Base-by-base conservation (phyloP, 2,113 vertebrate genomes). In the Arvicanthis niloticus region DNA sequence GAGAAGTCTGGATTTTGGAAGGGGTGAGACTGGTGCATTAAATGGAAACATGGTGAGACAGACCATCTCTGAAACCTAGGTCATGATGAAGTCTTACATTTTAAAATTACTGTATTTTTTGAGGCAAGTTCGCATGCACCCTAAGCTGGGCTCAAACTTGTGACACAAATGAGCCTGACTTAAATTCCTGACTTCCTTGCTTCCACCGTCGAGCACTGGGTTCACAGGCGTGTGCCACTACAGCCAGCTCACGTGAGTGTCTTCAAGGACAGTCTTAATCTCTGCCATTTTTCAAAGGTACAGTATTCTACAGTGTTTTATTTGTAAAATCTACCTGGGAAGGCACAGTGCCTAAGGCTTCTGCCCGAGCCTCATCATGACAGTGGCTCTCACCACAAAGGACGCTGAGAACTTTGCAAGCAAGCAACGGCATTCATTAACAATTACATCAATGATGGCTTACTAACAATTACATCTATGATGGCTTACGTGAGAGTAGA, bases 61-160 rank as follows among this genome's bases (percentile, higher is more conserved):
- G 7, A 16, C n/a, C n/a, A 42, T 7, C 13, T 60, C 86, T 95
- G 82, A 29, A 80, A 95, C 77, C 86, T 91, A 96, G 91, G 96
- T 93, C 81, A 87, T 84, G 82, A 92, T 78, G 80, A 53, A 92
- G 92, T 94, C 65, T 97, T 70, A 95, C 19, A 73, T 96, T 89
- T 95, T 7, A 40, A 60, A 84, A 24, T 29, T 42, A 42, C 4
- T 84, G 10, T n/a, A 22, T 75, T 89, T 84, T 51, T 68, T 51
- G 10, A 51, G 8, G 67, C 19, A 21, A 48, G 29, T 21, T n/a
- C 45, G 53, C 45, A 24, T 53, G 42, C 9, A 51, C 5, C 45
- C 29, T 37, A n/a, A 12, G 65, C 11, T 51, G 45, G 62, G 2
- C 85, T 87, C 31, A 51, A 24, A 48, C 29, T 51, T 48, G 10